Base-by-base conservation (phyloP, 2,888 invertebrate species). In the Pelosia muscerda region DNA sequence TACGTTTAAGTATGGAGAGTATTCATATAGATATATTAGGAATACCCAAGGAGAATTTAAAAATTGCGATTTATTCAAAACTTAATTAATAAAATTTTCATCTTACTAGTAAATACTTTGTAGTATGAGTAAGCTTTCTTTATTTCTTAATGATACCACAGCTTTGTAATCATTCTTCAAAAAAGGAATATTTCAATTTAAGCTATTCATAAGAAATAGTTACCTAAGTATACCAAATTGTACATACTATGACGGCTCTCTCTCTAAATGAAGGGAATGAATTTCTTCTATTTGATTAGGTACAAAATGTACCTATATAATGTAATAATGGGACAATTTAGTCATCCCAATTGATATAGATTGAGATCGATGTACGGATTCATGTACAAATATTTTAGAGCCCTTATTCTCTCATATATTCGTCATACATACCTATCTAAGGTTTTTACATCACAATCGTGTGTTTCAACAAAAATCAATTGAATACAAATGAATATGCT, bases 1-100 rank as follows among this genome's bases (percentile, higher is more conserved):
- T 68, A 69, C 62, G 58, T 73, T 68, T 69, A 55, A 65, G 67
- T 49, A 54, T 72, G 56, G 49, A 60, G 49, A 54, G 10, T 38
- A 62, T 13, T n/a, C 22, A 19, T 42, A 26, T 22, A 69, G n/a
- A 65, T 11, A 38, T 34, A 22, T 25, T 26, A n/a, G 42, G 11
- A 34, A 54, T 25, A 23, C 28, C 15, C 38, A 38, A 38, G 11
- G 57, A 26, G n/a, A 23, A 23, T 54, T 11, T 49, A 2, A 49
- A n/a, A 4, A 0, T 23, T 38, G 38, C 15, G 38, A 38, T 38
- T 38, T 38, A 15, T 38, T 15, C 15, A 15, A 38, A 15, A 38
- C 38, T 15, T 38, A 4, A 15, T 38, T 5, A 38, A 38, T 38
- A 4, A 3, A 4, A 38, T 15, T 38, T 38, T 4, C 15, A 38